A percentile compares a stretch with the other conserved stretches of the same genome.
Evolutionary conservation across 2,888 invertebrate genomes (phyloP).

Genomic region (Chrysolina oricalcia): DNA sequence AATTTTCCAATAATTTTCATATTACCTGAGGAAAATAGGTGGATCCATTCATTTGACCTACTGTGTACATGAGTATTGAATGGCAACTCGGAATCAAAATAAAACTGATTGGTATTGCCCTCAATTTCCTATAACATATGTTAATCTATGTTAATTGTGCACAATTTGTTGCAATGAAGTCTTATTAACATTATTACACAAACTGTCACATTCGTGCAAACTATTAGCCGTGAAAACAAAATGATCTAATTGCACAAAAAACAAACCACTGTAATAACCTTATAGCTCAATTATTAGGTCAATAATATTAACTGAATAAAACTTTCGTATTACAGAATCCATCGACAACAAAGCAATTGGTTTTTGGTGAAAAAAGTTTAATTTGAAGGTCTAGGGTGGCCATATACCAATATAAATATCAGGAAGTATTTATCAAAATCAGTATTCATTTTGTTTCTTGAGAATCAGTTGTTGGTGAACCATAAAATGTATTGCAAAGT

Average conservation of each 20-base stretch:
- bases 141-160: slow-evolving; percentile 16
- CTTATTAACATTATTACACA: slow-evolving; percentile 28
- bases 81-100: background rate
- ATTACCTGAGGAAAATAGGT: background rate
- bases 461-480: background rate
- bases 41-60: background rate
- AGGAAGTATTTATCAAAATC: slow-evolving; percentile 37
- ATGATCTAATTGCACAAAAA: slow-evolving; percentile 30
- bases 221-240: slow-evolving; percentile 33
- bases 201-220: slow-evolving; percentile 25
- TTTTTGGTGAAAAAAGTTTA: slow-evolving; percentile 49
- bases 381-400: slow-evolving; percentile 54
- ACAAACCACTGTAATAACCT: slow-evolving; percentile 28
- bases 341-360: slow-evolving; percentile 47
- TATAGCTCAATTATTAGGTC: slow-evolving; percentile 45
- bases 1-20: no score
- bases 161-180: background rate
- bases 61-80: background rate
- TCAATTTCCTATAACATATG: background rate
- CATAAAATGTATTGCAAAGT: slow-evolving; percentile 29
- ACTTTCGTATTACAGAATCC: slow-evolving; percentile 48
- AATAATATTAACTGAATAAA: slow-evolving; percentile 44
- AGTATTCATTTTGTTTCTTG: slow-evolving; percentile 30
- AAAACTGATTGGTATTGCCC: background rate
- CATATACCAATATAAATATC: slow-evolving; percentile 51